These are phyloP conservation scores for Bombus superbus DNA, from an alignment of 1,140 invertebrate species.

Conservation along the genomic window DNA sequence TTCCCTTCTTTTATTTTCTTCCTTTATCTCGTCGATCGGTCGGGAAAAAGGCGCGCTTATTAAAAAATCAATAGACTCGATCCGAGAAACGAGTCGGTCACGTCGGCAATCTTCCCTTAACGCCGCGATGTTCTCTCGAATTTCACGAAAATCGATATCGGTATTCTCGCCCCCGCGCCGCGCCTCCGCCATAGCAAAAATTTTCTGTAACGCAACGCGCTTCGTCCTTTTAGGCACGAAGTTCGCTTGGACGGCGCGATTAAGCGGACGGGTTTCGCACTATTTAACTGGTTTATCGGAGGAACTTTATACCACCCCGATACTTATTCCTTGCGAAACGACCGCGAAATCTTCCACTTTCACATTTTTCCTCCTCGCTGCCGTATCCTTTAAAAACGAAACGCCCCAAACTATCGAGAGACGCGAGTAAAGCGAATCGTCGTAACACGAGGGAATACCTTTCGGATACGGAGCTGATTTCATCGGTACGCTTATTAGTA, in stretches of 20 bases:
- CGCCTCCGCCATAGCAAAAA: neutral
- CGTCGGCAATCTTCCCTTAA: conserved; percentile 26
- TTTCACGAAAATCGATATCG: conserved; percentile 42
- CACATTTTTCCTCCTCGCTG: neutral
- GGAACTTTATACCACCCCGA: neutral
- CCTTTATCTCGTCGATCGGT: conserved; percentile 11
- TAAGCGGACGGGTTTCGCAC: neutral
- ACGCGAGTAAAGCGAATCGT: neutral
- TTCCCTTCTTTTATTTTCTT: neutral
- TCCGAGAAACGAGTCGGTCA: neutral
- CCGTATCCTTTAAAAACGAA: neutral
- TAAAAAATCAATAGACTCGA: conserved; percentile 47
- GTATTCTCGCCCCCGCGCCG: neutral
- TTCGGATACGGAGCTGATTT: neutral
- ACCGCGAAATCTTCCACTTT: neutral
- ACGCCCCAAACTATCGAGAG: neutral
- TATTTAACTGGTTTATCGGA: neutral
- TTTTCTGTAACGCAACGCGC: conserved; percentile 29
- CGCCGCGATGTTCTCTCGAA: conserved; percentile 27
- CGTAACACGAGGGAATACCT: neutral
- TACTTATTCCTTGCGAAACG: neutral
- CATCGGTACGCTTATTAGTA: conserved; percentile 15
- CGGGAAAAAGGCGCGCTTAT: conserved; percentile 28
- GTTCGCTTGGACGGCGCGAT: neutral
- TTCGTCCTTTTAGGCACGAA: conserved; percentile 21